phyloP scores from a whole-genome alignment of 1,140 invertebrate species.

The Euura saliciscinereae region DNA sequence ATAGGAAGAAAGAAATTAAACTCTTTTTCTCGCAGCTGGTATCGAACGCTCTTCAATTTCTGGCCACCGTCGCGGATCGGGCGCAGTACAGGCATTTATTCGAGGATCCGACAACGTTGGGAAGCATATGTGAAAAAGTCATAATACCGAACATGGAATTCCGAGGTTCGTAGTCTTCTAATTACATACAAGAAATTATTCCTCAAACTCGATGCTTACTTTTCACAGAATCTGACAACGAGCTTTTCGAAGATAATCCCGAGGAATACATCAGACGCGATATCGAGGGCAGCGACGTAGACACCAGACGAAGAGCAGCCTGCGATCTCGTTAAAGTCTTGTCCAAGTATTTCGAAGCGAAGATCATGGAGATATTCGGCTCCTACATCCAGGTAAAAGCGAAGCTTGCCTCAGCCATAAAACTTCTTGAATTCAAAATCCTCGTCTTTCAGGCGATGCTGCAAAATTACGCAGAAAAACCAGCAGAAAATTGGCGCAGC shows the following conservation, averaged over 20 bases:
- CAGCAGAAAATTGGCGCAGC: conserved; percentile 82
- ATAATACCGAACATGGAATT: conserved; percentile 99
- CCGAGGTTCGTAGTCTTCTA: conserved; percentile 66
- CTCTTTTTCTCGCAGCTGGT: conserved; percentile 76
- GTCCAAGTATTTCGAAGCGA: conserved; percentile 86
- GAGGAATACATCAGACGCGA: conserved; percentile 97
- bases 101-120: conserved; percentile 83
- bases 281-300: conserved; percentile 98
- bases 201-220: conserved; percentile 20
- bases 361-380: conserved; percentile 92
- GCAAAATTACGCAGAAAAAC: conserved; percentile 77
- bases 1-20: conserved; percentile 23
- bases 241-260: conserved; percentile 96
- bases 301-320: conserved; percentile 91
- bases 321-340: conserved; percentile 95
- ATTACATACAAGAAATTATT: background rate
- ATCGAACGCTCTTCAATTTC: conserved; percentile 93
- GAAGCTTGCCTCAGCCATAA: conserved; percentile 15
- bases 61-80: conserved; percentile 92
- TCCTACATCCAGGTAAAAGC: conserved; percentile 82
- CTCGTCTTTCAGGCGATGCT: conserved; percentile 72
- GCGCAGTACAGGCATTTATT: conserved; percentile 88
- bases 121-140: conserved; percentile 95
- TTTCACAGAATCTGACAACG: conserved; percentile 84
- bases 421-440: conserved; percentile 15